Evolutionary conservation across 2,113 vertebrate genomes (phyloP).

Genomic region (Aegotheles bennettii): DNA sequence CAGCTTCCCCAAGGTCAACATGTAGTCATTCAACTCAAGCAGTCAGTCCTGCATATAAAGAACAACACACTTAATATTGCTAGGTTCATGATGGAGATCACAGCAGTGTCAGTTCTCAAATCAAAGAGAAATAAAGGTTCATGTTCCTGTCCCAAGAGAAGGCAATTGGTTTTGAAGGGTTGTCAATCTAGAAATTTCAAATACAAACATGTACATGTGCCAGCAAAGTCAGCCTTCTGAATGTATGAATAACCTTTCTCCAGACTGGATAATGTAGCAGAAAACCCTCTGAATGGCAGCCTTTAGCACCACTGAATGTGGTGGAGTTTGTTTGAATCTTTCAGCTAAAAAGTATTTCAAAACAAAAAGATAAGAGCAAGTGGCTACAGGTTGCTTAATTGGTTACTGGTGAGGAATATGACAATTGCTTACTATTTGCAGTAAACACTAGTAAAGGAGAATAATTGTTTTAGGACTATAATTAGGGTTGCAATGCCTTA

Average conservation of each 20-base stretch:
- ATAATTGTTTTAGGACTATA: background rate
- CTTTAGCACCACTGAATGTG: background rate
- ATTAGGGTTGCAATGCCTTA: background rate
- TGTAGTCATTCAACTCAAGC: background rate
- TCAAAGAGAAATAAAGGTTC: constrained; percentile 18
- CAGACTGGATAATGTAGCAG: background rate
- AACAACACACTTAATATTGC: background rate
- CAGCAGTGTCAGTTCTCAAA: background rate
- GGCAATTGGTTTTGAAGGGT: background rate
- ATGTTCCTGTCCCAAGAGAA: background rate
- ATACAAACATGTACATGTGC: background rate
- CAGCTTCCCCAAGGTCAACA: background rate
- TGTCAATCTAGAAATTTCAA: background rate
- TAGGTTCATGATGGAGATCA: background rate
- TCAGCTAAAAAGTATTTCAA: background rate
- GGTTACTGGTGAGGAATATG: background rate
- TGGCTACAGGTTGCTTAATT: background rate
- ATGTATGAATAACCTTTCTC: background rate
- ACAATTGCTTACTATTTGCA: background rate
- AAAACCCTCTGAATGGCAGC: background rate
- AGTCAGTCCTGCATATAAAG: background rate
- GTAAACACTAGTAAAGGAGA: background rate
- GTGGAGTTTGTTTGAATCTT: background rate
- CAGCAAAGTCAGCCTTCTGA: background rate
- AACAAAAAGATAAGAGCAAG: background rate